These are phyloP conservation scores for Druceiella hillmani DNA, from an alignment of 2,888 invertebrate species.

Conservation along the genomic window DNA sequence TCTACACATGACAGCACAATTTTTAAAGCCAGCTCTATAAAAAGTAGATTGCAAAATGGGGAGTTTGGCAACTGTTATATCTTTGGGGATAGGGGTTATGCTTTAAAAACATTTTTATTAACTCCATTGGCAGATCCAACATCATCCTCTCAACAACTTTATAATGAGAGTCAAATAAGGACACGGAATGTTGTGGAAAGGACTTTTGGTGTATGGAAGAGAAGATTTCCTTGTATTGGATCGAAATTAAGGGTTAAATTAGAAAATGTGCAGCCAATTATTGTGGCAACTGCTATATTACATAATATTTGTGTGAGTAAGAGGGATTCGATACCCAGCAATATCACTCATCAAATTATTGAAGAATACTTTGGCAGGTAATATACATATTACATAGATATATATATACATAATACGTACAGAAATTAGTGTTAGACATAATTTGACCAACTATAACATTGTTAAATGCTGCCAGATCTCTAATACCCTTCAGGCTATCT, in stretches of 20 bases:
- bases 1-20: constrained; percentile 14
- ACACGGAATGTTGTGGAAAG: constrained; percentile 15
- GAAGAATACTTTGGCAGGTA: constrained; percentile 6
- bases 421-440: too few relatives aligned
- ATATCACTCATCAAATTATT: too few relatives aligned
- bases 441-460: too few relatives aligned
- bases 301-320: constrained; percentile 10
- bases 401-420: too few relatives aligned
- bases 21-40: constrained; percentile 4
- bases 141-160: constrained; percentile 9
- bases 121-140: constrained; percentile 12
- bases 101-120: constrained; percentile 12
- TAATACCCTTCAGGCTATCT: too few relatives aligned
- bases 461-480: too few relatives aligned
- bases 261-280: constrained; percentile 1
- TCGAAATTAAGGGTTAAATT: constrained; percentile 4
- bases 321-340: constrained; percentile 10
- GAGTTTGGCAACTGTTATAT: constrained; percentile 5
- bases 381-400: constrained; percentile 4
- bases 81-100: constrained; percentile 14
- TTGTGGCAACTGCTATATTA: constrained; percentile 11
- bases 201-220: constrained; percentile 5
- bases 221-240: constrained; percentile 13
- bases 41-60: constrained; percentile 4
- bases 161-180: constrained; percentile 13